These are phyloP conservation scores for Mustela erminea DNA, from an alignment of 2,797 vertebrate species.

Conservation along the genomic window DNA sequence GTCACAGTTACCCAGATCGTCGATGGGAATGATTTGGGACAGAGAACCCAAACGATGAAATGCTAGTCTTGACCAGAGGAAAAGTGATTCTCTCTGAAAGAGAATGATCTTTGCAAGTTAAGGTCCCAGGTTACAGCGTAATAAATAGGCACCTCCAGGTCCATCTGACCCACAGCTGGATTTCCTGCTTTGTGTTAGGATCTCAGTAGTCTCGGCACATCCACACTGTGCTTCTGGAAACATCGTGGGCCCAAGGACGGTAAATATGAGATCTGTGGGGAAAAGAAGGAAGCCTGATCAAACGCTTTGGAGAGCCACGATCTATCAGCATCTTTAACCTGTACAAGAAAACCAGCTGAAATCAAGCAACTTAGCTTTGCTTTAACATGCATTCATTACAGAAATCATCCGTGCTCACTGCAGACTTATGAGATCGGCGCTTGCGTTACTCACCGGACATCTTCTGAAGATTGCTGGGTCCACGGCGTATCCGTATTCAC, in stretches of 20 bases:
- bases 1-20: neutral
- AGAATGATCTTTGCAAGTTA: neutral
- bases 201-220: neutral
- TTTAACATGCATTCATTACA: neutral
- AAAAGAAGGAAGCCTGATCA: neutral
- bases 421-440: neutral
- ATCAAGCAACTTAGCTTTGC: neutral
- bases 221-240: neutral
- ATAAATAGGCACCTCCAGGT: no score
- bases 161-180: no score
- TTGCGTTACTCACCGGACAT: fast-evolving
- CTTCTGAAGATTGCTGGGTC: fast-evolving
- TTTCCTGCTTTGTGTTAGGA: neutral
- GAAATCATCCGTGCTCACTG: neutral
- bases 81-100: neutral
- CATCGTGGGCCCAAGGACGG: neutral
- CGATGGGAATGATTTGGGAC: neutral
- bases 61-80: neutral
- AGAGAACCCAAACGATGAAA: neutral
- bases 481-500: fast-evolving
- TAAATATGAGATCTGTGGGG: neutral
- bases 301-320: neutral
- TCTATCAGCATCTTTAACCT: neutral
- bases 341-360: neutral
- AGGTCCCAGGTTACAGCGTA: neutral